Evolutionary conservation across 2,888 invertebrate species (phyloP).

Genomic region (Elmis aenea): DNA sequence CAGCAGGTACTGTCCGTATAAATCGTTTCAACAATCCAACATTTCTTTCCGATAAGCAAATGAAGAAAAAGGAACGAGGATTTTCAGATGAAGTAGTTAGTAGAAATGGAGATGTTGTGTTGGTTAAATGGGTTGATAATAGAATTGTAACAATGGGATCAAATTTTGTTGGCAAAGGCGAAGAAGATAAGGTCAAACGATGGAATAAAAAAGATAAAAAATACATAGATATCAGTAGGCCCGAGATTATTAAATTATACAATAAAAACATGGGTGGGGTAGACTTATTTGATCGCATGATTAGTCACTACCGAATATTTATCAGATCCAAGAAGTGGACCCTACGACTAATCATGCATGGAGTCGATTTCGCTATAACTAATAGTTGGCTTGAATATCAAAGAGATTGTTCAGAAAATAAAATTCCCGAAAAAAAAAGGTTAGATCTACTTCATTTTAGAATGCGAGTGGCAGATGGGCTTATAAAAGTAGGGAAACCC

Average conservation of each 20-base stretch:
- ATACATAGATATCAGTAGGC: constrained; percentile 18
- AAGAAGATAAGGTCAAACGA: constrained; percentile 19
- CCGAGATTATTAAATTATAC: constrained; percentile 19
- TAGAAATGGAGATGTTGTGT: constrained; percentile 13
- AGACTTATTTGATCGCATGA: constrained; percentile 24
- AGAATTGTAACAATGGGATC: constrained; percentile 20
- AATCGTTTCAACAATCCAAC: constrained; percentile 20
- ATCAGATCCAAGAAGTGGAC: constrained; percentile 26
- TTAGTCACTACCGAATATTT: constrained; percentile 22
- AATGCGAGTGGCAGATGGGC: constrained; percentile 1
- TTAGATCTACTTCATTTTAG: constrained; percentile 4
- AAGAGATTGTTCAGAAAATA: constrained; percentile 4
- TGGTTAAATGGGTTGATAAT: constrained; percentile 25
- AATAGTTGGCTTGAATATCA: constrained; percentile 27
- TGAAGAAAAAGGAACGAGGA: constrained; percentile 20
- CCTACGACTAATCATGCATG: constrained; percentile 23
- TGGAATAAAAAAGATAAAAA: constrained; percentile 23
- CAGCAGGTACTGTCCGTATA: constrained; percentile 16
- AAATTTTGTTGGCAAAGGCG: constrained; percentile 25
- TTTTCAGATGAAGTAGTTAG: constrained; percentile 20
- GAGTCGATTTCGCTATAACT: constrained; percentile 22
- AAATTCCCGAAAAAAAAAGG: constrained; percentile 1
- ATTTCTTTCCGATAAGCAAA: constrained; percentile 18
- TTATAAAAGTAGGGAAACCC: constrained; percentile 1
- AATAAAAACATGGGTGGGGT: constrained; percentile 30